Evolutionary conservation across 1,140 invertebrate genomes (phyloP).

Genomic region (Anagrus nilaparvatae): DNA sequence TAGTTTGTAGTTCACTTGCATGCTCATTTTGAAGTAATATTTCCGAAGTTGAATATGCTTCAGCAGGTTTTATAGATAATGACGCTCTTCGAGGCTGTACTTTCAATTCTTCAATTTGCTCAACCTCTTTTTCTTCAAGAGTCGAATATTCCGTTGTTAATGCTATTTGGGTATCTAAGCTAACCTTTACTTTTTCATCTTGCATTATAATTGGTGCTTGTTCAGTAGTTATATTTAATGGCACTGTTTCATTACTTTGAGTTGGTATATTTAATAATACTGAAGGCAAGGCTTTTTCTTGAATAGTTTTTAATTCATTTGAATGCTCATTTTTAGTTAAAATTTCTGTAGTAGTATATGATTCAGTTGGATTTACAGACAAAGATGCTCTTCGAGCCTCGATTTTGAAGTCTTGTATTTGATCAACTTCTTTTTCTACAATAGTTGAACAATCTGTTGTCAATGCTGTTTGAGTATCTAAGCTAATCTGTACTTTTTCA

Average conservation of each 20-base stretch:
- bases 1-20: too few relatives aligned
- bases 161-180: slow-evolving; percentile 44
- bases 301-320: slow-evolving; percentile 33
- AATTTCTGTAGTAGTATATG: slow-evolving; percentile 50
- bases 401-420: slow-evolving; percentile 33
- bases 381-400: slow-evolving; percentile 38
- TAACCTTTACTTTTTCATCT: slow-evolving; percentile 43
- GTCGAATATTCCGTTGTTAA: slow-evolving; percentile 41
- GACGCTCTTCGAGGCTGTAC: slow-evolving; percentile 37
- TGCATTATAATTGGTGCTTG: slow-evolving; percentile 39
- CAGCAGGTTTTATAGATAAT: slow-evolving; percentile 44
- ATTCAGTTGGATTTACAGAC: slow-evolving; percentile 46
- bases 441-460: slow-evolving; percentile 40
- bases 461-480: slow-evolving; percentile 45
- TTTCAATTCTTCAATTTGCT: slow-evolving; percentile 32
- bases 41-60: slow-evolving; percentile 52
- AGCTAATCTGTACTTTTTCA: slow-evolving; percentile 43
- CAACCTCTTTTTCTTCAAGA: slow-evolving; percentile 47
- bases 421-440: slow-evolving; percentile 47
- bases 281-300: slow-evolving; percentile 24
- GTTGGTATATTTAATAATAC: slow-evolving; percentile 33
- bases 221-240: slow-evolving; percentile 41
- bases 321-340: slow-evolving; percentile 42
- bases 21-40: slow-evolving; percentile 43
- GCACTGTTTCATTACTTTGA: slow-evolving; percentile 43